Base-by-base conservation (phyloP, 2,113 vertebrate species). In the Saimiri boliviensis region DNA sequence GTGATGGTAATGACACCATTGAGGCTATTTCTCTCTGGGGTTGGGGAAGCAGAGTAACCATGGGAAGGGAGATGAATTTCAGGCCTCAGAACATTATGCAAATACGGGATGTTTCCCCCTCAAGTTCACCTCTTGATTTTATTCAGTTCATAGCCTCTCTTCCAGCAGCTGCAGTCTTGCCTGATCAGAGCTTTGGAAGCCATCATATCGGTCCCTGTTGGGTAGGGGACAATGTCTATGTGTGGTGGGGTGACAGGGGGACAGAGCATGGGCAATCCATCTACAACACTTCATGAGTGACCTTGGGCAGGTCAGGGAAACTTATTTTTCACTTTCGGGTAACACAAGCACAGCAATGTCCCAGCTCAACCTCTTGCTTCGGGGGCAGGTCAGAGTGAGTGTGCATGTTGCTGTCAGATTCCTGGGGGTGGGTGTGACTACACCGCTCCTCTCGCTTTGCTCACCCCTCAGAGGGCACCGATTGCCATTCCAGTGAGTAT, bases 61-160 rank as follows among this genome's bases (percentile, higher is more conserved):
- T 2, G 73, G 70, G 40, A 74, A 73, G 47, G 66, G 58, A 60
- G 54, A 47, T 73, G 86, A 23, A 63, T 95, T 85, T 94, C 49
- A 74, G 86, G 76, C 73, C n/a, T 86, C 27, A n/a, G 73, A 85
- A 40, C 79, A 63, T 85, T 95, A 91, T 91, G 47, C 73, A 95
- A 89, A 91, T 94, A 0, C 16, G 58, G 70, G 60, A 37, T 92
- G 45, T 58, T 96, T 93, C 96, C 71, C 70, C 17, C 79, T 95
- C 60, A 88, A 83, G 85, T 97, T 97, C 77, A 95, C 81, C 95
- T 95, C 90, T 90, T 87, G 81, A 87, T 96, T 96, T 95, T 76
- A 97, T 97, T 96, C 95, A 77, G 90, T 96, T 96, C 93, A 96
- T 63, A 96, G 90, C 76, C 71, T 85, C 76, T 81, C 89, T 95